Conservation (phyloP, 1,140 invertebrate genomes). For the Protaetia brevitarsis region DNA sequence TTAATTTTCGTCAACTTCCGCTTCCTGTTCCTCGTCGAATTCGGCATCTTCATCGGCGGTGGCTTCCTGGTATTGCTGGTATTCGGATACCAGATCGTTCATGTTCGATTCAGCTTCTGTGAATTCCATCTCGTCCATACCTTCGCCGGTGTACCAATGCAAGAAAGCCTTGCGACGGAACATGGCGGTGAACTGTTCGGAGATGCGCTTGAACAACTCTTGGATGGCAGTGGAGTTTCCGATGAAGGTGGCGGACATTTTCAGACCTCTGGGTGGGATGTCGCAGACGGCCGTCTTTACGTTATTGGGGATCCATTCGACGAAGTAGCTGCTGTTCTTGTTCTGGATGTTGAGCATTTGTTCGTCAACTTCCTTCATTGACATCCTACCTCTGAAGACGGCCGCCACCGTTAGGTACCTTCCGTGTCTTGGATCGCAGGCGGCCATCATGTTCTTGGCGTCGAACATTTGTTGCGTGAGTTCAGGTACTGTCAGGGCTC, state of each 20-base stretch:
- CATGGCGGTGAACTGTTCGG: slow-evolving; percentile 84
- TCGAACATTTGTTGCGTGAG: slow-evolving; percentile 78
- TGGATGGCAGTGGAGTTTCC: slow-evolving; percentile 83
- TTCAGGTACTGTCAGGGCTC: slow-evolving; percentile 70
- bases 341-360: slow-evolving; percentile 71
- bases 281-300: slow-evolving; percentile 85
- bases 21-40: slow-evolving; percentile 73
- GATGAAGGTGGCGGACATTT: slow-evolving; percentile 81
- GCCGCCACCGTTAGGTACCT: slow-evolving; percentile 77
- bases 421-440: slow-evolving; percentile 74
- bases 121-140: slow-evolving; percentile 84
- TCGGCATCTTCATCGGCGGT: slow-evolving; percentile 76
- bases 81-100: slow-evolving; percentile 87
- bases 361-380: slow-evolving; percentile 88
- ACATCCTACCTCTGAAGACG: slow-evolving; percentile 80
- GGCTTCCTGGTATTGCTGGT: slow-evolving; percentile 90
- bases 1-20: slow-evolving; percentile 33
- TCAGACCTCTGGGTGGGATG: slow-evolving; percentile 77
- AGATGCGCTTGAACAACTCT: slow-evolving; percentile 80
- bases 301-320: slow-evolving; percentile 87
- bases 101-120: slow-evolving; percentile 79
- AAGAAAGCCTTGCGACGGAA: slow-evolving; percentile 83
- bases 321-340: slow-evolving; percentile 75
- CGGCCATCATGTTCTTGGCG: slow-evolving; percentile 75
- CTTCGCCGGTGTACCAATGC: slow-evolving; percentile 73